Percentiles rank a stretch among this genome's conserved stretches.
Evolutionary conservation across 2,113 vertebrate genomes (phyloP).

Genomic region (Pelmatolapia mariae): DNA sequence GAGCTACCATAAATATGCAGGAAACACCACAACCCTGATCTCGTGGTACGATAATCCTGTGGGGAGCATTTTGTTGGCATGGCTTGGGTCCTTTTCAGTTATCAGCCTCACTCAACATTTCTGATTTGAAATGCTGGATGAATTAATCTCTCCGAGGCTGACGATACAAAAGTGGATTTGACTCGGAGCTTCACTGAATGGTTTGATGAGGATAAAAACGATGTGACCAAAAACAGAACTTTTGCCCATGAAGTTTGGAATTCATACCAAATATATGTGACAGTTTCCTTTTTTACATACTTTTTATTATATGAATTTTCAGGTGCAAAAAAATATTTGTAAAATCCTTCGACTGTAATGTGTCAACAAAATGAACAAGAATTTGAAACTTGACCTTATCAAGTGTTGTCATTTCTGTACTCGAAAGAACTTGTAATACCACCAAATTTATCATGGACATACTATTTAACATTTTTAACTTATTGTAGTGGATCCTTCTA

Average conservation of each 20-base stretch:
- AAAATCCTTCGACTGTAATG: neutral
- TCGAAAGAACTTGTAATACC: neutral
- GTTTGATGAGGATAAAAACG: neutral
- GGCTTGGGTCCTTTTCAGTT: neutral
- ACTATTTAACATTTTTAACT: neutral
- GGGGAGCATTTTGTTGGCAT: neutral
- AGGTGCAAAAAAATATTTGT: neutral
- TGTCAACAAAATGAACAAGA: neutral
- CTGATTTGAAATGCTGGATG: neutral
- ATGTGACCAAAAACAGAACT: neutral
- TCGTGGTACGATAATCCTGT: neutral
- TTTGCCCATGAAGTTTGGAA: neutral
- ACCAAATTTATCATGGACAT: neutral
- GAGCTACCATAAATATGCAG: neutral
- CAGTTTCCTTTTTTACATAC: neutral
- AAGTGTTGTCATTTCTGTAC: neutral
- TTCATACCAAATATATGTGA: neutral
- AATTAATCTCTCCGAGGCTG: neutral
- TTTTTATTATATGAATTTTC: neutral
- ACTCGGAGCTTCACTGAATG: neutral
- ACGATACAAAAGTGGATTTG: neutral
- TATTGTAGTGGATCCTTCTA: neutral
- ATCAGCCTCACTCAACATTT: neutral
- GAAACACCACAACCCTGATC: neutral
- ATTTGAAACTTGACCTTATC: neutral